Conservation (phyloP, 2,888 invertebrate genomes). For the Pelosia muscerda region DNA sequence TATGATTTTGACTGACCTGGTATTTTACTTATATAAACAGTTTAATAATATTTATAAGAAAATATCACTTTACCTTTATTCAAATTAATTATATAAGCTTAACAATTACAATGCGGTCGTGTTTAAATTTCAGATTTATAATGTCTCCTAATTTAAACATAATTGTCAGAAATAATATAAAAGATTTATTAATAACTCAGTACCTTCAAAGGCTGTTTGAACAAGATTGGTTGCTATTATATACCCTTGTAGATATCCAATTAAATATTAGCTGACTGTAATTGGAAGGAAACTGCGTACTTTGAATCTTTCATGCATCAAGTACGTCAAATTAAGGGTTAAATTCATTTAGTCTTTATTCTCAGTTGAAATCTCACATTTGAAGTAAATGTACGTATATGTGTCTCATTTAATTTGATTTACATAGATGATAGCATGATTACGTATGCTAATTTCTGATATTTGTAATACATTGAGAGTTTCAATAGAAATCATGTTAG, state of each 20-base stretch:
- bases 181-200: slow-evolving; percentile 3
- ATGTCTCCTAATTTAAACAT: neutral
- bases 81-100: too few relatives aligned
- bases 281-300: slow-evolving; percentile 43
- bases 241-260: slow-evolving; percentile 26
- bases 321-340: slow-evolving; percentile 24
- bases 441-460: slow-evolving; percentile 8
- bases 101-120: neutral
- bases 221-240: slow-evolving; percentile 18
- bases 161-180: neutral
- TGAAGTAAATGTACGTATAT: slow-evolving; percentile 8
- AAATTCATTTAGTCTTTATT: slow-evolving; percentile 18
- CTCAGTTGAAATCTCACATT: slow-evolving; percentile 9
- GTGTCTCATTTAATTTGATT: slow-evolving; percentile 3
- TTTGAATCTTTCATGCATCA: slow-evolving; percentile 32
- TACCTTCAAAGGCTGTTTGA: slow-evolving; percentile 24
- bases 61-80: too few relatives aligned
- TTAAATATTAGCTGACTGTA: slow-evolving; percentile 37
- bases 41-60: too few relatives aligned
- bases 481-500: neutral
- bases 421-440: neutral
- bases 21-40: too few relatives aligned
- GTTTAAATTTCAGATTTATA: neutral
- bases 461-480: neutral
- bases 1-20: too few relatives aligned